These are phyloP conservation scores for Bombus picipes DNA, from an alignment of 1,140 invertebrate genomes.

Conservation along the genomic window DNA sequence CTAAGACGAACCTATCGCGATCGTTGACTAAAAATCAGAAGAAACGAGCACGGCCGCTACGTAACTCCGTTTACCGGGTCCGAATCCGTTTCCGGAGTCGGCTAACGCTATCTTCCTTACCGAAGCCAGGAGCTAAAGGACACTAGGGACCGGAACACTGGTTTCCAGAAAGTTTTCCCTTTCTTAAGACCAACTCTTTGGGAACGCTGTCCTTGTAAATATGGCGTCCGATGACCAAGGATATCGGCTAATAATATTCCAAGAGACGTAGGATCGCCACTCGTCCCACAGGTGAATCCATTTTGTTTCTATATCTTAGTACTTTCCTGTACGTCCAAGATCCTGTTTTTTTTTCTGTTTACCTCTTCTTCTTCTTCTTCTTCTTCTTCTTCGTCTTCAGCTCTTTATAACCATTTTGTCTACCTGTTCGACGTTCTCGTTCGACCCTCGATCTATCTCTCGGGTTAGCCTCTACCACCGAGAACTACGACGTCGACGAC, in stretches of 20 bases:
- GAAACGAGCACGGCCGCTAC: constrained; percentile 67
- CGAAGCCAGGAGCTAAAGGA: constrained; percentile 73
- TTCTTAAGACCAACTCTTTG: constrained; percentile 16
- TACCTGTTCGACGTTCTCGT: constrained; percentile 8
- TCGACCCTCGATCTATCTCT: constrained; percentile 21
- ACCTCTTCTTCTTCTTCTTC: constrained; percentile 31
- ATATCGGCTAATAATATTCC: no score
- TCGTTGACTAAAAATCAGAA: constrained; percentile 75
- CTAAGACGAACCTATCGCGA: constrained; percentile 61
- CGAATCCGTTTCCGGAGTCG: constrained; percentile 71
- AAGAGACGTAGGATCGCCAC: no score
- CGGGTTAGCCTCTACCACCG: constrained; percentile 58
- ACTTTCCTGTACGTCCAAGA: neutral
- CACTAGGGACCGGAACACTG: constrained; percentile 75
- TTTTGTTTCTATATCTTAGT: no score
- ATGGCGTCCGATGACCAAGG: constrained; percentile 44
- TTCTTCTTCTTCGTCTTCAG: neutral
- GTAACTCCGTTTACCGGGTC: constrained; percentile 67
- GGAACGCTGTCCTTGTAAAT: constrained; percentile 70
- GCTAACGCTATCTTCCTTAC: constrained; percentile 61
- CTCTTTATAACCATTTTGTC: no score
- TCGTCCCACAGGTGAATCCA: no score
- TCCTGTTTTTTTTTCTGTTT: constrained; percentile 33
- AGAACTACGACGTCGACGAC: constrained; percentile 31
- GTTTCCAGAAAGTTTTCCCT: constrained; percentile 43